Percentiles rank a stretch among this genome's conserved stretches.
Conservation (phyloP, 2,797 vertebrate genomes). For the Hemibagrus guttatus region DNA sequence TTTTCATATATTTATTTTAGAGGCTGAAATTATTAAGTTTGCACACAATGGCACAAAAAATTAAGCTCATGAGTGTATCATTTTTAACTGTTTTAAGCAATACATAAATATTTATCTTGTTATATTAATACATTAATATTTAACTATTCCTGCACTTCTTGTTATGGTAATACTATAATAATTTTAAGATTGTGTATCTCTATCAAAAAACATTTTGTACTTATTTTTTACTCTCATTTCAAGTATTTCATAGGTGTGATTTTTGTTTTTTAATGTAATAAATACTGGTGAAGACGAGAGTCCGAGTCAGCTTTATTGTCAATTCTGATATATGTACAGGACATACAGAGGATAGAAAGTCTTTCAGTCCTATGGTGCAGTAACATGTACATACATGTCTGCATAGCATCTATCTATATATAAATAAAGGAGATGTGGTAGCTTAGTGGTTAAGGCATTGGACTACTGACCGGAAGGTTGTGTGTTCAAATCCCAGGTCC, state of each 20-base stretch:
- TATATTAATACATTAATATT: not conserved
- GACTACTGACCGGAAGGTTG: too few species aligned
- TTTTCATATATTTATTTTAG: not conserved
- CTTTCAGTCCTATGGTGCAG: too few species aligned
- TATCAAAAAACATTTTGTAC: not conserved
- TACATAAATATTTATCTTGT: not conserved
- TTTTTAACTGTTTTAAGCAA: not conserved
- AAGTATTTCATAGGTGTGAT: not conserved
- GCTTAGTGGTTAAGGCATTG: too few species aligned
- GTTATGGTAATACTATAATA: not conserved
- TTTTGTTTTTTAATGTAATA: not conserved
- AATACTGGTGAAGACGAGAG: not conserved
- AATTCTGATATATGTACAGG: too few species aligned
- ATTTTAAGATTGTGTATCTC: not conserved
- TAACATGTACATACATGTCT: too few species aligned
- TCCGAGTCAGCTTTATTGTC: too few species aligned
- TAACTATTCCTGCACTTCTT: not conserved
- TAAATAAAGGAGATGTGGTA: too few species aligned
- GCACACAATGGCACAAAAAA: not conserved
- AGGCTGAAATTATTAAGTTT: not conserved
- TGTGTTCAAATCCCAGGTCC: too few species aligned
- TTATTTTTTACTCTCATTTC: not conserved
- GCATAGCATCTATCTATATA: too few species aligned
- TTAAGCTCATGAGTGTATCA: not conserved
- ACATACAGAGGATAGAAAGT: too few species aligned